Evolutionary conservation across 2,113 vertebrate genomes (phyloP).

Genomic region (Esox niger): DNA sequence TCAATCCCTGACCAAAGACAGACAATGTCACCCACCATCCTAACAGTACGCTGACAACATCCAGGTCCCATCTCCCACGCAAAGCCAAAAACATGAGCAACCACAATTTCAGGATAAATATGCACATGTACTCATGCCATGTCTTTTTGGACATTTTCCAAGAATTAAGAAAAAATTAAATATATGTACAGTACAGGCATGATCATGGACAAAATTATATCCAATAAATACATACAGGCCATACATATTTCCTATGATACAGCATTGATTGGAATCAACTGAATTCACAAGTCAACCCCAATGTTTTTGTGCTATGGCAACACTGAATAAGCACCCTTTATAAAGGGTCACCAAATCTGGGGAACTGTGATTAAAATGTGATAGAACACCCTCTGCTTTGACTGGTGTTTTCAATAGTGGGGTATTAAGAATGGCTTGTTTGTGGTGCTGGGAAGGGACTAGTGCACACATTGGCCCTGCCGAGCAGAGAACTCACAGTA

Average conservation of each 20-base stretch:
- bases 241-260: slow-evolving; percentile 22
- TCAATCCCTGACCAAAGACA: not conserved
- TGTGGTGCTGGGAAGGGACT: slow-evolving; percentile 51
- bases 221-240: slow-evolving; percentile 14
- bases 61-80: not conserved
- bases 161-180: slow-evolving; percentile 1
- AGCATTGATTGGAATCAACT: slow-evolving; percentile 44
- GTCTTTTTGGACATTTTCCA: not conserved
- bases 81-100: not conserved
- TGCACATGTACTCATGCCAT: not conserved
- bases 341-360: not conserved
- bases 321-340: slow-evolving; percentile 3
- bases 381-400: slow-evolving; percentile 44
- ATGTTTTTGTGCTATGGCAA: not conserved
- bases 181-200: slow-evolving; percentile 28
- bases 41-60: not conserved
- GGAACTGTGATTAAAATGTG: slow-evolving; percentile 14
- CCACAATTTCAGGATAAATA: slow-evolving; percentile 13
- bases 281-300: slow-evolving; percentile 26
- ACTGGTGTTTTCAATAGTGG: slow-evolving; percentile 20
- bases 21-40: not conserved
- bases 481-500: slow-evolving; percentile 39
- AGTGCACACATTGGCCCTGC: slow-evolving; percentile 53
- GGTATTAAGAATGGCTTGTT: slow-evolving; percentile 49
- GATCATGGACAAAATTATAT: slow-evolving; percentile 3